Conservation (phyloP, 1,140 invertebrate genomes). For the Ostrea denselamellosa region DNA sequence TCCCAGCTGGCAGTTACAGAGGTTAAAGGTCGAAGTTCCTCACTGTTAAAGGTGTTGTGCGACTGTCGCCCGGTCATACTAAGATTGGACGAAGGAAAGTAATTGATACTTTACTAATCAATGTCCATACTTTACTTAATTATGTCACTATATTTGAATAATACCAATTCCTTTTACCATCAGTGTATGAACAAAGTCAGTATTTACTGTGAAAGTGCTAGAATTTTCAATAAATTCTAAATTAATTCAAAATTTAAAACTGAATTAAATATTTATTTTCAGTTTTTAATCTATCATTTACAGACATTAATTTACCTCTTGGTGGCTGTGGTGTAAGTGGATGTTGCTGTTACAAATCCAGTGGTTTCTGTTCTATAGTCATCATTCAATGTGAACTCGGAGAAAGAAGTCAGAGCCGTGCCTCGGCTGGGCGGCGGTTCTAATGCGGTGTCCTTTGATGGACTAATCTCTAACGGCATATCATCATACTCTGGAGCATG, state of each 20-base stretch:
- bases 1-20: constrained; percentile 72
- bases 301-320: not conserved
- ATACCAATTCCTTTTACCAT: no score
- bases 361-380: constrained; percentile 38
- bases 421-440: constrained; percentile 69
- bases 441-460: constrained; percentile 38
- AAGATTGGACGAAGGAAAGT: not conserved
- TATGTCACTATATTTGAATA: no score
- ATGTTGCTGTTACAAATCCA: constrained; percentile 28
- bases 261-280: constrained; percentile 42
- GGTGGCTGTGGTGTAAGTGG: constrained; percentile 54
- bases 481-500: constrained; percentile 58
- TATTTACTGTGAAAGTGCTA: no score
- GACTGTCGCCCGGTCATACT: constrained; percentile 58
- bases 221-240: no score
- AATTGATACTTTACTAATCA: not conserved
- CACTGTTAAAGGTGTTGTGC: constrained; percentile 66
- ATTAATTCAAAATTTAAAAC: no score
- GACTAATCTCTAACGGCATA: constrained; percentile 41
- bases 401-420: constrained; percentile 69
- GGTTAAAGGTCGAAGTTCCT: constrained; percentile 71
- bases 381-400: constrained; percentile 63
- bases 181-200: no score
- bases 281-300: no score
- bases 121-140: no score